These are phyloP conservation scores for Andrena dorsata DNA, from an alignment of 2,888 invertebrate species.

Conservation along the genomic window DNA sequence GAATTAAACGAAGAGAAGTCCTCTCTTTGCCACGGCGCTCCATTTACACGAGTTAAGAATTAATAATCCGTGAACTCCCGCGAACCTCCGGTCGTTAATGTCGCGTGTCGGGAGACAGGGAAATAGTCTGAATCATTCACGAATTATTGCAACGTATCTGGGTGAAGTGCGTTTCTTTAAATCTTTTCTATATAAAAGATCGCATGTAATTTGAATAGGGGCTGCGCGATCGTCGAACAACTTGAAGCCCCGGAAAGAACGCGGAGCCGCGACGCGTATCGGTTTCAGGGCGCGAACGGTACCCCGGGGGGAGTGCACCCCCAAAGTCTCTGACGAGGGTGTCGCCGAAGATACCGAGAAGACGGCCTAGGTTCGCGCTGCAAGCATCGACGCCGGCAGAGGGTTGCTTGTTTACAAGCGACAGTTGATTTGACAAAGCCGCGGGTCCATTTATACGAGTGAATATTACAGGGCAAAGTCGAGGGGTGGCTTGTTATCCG, in stretches of 20 bases:
- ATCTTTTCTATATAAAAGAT: neutral
- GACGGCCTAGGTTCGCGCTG: slow-evolving; percentile 45
- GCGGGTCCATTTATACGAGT: slow-evolving; percentile 83
- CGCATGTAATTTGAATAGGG: no score
- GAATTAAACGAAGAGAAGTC: slow-evolving; percentile 37
- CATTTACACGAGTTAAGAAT: slow-evolving; percentile 22
- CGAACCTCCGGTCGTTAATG: slow-evolving; percentile 37
- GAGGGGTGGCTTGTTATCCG: slow-evolving; percentile 84
- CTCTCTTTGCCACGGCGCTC: neutral
- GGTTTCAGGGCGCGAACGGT: neutral
- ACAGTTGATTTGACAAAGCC: slow-evolving; percentile 85
- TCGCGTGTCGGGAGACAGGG: slow-evolving; percentile 29
- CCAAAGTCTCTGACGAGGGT: slow-evolving; percentile 23
- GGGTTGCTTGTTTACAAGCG: slow-evolving; percentile 81
- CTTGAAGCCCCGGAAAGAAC: neutral
- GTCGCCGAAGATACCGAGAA: slow-evolving; percentile 52
- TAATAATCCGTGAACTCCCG: slow-evolving; percentile 52
- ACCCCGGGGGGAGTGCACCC: neutral
- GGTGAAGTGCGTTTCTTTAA: neutral
- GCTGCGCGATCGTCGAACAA: no score
- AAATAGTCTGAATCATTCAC: slow-evolving; percentile 23
- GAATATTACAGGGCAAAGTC: slow-evolving; percentile 83
- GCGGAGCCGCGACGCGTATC: neutral
- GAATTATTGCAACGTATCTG: slow-evolving; percentile 18
- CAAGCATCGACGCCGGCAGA: slow-evolving; percentile 61